A percentile compares a stretch with the other conserved stretches of the same genome.
Evolutionary conservation across 2,888 invertebrate genomes (phyloP).

Genomic region (Hemistola chrysoprasaria): DNA sequence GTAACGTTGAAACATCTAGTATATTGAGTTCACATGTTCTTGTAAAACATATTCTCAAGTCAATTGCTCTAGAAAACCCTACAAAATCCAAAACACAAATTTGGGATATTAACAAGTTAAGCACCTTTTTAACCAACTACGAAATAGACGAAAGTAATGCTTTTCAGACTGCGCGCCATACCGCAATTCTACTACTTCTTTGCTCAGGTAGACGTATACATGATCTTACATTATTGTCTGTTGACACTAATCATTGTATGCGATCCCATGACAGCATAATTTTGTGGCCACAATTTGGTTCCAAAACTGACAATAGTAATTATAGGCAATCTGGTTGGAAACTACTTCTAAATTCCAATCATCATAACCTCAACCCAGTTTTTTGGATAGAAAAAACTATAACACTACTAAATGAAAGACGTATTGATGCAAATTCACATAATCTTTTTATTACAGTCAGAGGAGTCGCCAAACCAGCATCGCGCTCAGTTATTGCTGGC

Average conservation of each 20-base stretch:
- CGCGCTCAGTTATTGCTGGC: conserved; percentile 21
- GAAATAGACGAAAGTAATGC: background rate
- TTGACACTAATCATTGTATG: conserved; percentile 1
- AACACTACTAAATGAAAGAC: background rate
- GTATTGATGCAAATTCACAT: background rate
- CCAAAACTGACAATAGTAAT: conserved; percentile 23
- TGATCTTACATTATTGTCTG: conserved; percentile 17
- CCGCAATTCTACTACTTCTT: background rate
- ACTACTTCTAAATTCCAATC: conserved; percentile 5
- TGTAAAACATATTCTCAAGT: conserved; percentile 27
- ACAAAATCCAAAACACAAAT: conserved; percentile 8
- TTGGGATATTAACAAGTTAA: conserved; percentile 24
- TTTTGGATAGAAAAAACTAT: background rate
- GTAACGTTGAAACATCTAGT: conserved; percentile 8
- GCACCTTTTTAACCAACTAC: conserved; percentile 4
- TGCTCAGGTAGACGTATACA: conserved; percentile 23
- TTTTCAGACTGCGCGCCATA: background rate
- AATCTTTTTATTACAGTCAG: conserved; percentile 18
- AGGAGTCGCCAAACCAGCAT: conserved; percentile 15
- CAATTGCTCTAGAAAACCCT: conserved; percentile 11
- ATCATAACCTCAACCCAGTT: background rate
- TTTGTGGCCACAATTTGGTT: conserved; percentile 7
- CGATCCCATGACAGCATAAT: conserved; percentile 6
- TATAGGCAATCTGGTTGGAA: conserved; percentile 28
- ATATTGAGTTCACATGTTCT: conserved; percentile 22